Evolutionary conservation across 2,888 invertebrate genomes (phyloP), one percentile per base, ranked within the genome.

Genomic region (Petrolisthes cinctipes): DNA sequence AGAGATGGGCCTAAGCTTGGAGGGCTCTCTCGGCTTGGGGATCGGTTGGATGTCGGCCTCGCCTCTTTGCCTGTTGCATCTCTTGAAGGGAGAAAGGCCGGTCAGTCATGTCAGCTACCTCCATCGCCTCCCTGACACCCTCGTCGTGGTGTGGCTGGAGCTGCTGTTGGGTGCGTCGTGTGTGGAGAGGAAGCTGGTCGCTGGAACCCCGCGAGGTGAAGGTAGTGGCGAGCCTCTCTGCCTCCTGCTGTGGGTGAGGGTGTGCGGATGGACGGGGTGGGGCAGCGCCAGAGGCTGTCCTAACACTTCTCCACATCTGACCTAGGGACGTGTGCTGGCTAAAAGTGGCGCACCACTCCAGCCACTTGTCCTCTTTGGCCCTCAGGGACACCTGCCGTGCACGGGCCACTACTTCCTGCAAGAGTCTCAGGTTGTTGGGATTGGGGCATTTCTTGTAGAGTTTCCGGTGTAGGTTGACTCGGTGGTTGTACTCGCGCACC

Each of bases 1-100:
- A n/a, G 85, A 78, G 61, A 85, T 57, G n/a, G 61, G 78, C 20
- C 78, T 20, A 5, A n/a, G 20, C 53, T 56, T 78, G 5, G 14
- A 3, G 11, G 85, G 66, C 61, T 85, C 78, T 57, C 17, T 61
- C 9, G 78, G 79, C 66, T 78, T 79, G 17, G 85, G 61, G 23
- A 85, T 85, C 9, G 75, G 83, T 53, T n/a, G 37, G n/a, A n/a
- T n/a, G n/a, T n/a, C 37, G 37, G 37, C 37, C 37, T 37, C 37
- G 37, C 37, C 37, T 37, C 37, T 37, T 37, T 37, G 37, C 37
- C 37, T 37, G 37, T 37, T 37, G 37, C 37, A 37, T 1, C 37
- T 37, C 37, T 37, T 37, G 37, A 37, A 37, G 37, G 37, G 37
- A n/a, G n/a, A n/a, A n/a, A n/a, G n/a, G n/a, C n/a, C n/a, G n/a